Conservation (phyloP, 2,113 vertebrate species). For the Phyllostomus hastatus region DNA sequence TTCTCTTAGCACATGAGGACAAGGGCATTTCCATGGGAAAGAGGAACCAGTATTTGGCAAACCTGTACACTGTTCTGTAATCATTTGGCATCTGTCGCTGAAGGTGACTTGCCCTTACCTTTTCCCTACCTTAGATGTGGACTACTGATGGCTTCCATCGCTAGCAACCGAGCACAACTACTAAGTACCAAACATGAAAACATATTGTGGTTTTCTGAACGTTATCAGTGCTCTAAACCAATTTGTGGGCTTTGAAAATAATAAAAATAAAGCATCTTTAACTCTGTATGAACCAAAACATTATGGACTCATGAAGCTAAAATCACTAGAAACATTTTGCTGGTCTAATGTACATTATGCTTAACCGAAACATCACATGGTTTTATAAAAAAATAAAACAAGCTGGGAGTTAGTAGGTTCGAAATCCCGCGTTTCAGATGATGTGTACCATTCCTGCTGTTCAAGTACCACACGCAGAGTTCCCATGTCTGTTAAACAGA, state of each 20-base stretch:
- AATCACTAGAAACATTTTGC: constrained; percentile 83
- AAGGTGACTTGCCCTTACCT: constrained; percentile 2
- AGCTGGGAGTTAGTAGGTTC: constrained; percentile 42
- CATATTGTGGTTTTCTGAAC: constrained; percentile 55
- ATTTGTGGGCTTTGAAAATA: constrained; percentile 31
- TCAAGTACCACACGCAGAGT: constrained; percentile 54
- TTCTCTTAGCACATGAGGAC: constrained; percentile 23
- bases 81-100: constrained; percentile 55
- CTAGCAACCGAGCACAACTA: not conserved
- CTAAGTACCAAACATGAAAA: constrained; percentile 52
- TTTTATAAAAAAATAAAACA: constrained; percentile 56
- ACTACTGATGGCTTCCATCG: not conserved
- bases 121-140: not conserved
- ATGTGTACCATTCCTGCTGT: constrained; percentile 44
- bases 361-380: constrained; percentile 65
- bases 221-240: not conserved
- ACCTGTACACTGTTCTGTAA: not conserved
- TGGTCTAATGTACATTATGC: constrained; percentile 78
- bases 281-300: constrained; percentile 50
- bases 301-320: constrained; percentile 44
- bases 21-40: constrained; percentile 57
- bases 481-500: constrained; percentile 70
- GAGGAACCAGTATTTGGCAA: constrained; percentile 66
- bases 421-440: constrained; percentile 34
- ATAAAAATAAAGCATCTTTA: constrained; percentile 49